These are phyloP conservation scores for Mesorhabditis spiculigera DNA, from an alignment of 2,888 invertebrate genomes.

Conservation along the genomic window DNA sequence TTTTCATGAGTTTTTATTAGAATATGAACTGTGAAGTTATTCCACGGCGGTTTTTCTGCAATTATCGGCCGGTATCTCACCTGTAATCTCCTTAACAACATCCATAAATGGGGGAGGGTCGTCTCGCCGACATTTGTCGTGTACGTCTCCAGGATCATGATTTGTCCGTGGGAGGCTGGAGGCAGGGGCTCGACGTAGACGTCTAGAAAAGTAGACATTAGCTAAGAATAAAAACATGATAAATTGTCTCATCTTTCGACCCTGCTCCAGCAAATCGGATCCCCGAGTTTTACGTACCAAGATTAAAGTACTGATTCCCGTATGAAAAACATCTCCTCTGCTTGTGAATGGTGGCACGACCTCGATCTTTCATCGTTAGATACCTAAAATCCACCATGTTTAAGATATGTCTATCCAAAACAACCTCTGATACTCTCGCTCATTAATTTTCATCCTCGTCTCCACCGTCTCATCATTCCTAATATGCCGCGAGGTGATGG, in stretches of 20 bases:
- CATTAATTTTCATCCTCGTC: constrained; percentile 45
- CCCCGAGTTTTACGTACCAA: neutral
- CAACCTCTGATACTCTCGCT: constrained; percentile 35
- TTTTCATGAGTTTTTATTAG: too few species aligned
- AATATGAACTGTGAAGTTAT: too few species aligned
- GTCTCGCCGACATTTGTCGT: constrained; percentile 44
- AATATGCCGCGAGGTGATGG: constrained; percentile 45
- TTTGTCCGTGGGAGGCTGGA: constrained; percentile 34
- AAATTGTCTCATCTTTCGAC: neutral
- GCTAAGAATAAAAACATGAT: constrained; percentile 22
- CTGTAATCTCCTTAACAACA: constrained; percentile 26
- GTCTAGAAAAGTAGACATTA: constrained; percentile 32
- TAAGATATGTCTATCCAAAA: neutral
- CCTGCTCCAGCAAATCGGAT: neutral
- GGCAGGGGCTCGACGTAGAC: constrained; percentile 54
- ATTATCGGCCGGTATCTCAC: neutral
- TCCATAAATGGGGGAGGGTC: constrained; percentile 40
- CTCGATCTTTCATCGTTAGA: constrained; percentile 45
- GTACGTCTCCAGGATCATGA: constrained; percentile 57
- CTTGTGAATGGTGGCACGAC: constrained; percentile 43
- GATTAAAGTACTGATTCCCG: constrained; percentile 36
- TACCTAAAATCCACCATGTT: constrained; percentile 12
- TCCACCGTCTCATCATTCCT: constrained; percentile 40
- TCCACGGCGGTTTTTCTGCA: too few species aligned
- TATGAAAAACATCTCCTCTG: constrained; percentile 50